Base-by-base conservation (phyloP, 2,113 vertebrate genomes). In the Hippocampus barbouri region DNA sequence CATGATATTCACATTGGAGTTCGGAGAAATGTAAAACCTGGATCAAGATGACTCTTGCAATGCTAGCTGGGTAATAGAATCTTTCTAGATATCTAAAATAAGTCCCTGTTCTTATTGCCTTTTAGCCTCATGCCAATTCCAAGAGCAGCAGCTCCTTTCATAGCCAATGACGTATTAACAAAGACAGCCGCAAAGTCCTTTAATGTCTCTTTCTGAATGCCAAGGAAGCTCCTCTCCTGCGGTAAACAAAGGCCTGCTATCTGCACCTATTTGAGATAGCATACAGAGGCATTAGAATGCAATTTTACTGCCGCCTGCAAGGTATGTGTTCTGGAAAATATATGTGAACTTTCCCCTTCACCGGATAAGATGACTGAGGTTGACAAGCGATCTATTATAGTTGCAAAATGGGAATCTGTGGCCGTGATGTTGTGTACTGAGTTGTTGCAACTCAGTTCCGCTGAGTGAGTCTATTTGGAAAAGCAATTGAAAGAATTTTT, bases 161-260 rank as follows among this genome's bases (percentile, higher is more conserved):
- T 56, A 30, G 66, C 54, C 66, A 21, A 68, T 68, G 66, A 56
- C 40, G 27, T 68, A 68, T 53, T 53, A 68, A 53, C 47, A 68
- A 51, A 68, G 66, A 68, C 66, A 68, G n/a, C 30, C 38, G 27
- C 47, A 68, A 68, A 68, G 45, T 68, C 45, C 25, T 67, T 53
- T 53, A 68, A 68, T 54, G 66, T 68, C 49, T 54, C 30, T 68
- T 54, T 56, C 66, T 68, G 66, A 53, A 54, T 68, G 66, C 16
- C 66, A 40, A 68, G 54, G 30, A 68, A 54, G 20, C 12, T 3
- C 20, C 14, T 27, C 10, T 54, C 49, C 51, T 38, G 34, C 66
- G 47, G 66, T 34, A 68, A 68, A 68, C 66, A 68, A 68, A 68
- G 47, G 49, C 8, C 27, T 38, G 49, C 10, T 38, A 53, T 34